Percentiles rank a stretch among this genome's conserved stretches.
Conservation (phyloP, 1,140 invertebrate genomes). For the Orius insidiosus region DNA sequence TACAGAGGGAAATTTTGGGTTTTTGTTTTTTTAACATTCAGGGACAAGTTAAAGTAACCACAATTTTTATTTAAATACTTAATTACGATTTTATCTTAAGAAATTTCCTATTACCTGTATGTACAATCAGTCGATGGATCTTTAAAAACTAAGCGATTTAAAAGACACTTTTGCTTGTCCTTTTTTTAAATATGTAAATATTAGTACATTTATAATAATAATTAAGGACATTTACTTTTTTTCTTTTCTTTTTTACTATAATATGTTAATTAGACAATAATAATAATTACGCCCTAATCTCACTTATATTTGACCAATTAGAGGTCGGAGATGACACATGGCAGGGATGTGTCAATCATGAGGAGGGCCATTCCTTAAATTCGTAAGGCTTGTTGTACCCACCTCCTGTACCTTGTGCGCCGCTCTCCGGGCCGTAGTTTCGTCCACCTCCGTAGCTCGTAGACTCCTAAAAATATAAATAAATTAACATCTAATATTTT, state of each 20-base stretch:
- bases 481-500: no score
- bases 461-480: conserved; percentile 26
- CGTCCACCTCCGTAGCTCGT: conserved; percentile 27
- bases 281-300: conserved; percentile 21
- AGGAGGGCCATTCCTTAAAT: conserved; percentile 40
- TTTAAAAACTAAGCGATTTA: conserved; percentile 21
- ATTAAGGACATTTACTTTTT: conserved; percentile 18
- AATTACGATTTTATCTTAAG: conserved; percentile 19
- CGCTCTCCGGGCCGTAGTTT: conserved; percentile 22
- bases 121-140: conserved; percentile 22
- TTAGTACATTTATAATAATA: conserved; percentile 18
- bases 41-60: conserved; percentile 23
- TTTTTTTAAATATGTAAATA: conserved; percentile 16
- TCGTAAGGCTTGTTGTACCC: conserved; percentile 40
- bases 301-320: conserved; percentile 18
- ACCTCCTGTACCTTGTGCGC: conserved; percentile 33
- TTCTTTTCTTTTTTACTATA: conserved; percentile 7
- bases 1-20: conserved; percentile 15
- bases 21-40: conserved; percentile 20
- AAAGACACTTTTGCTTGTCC: conserved; percentile 21
- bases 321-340: conserved; percentile 17
- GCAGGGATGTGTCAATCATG: conserved; percentile 29
- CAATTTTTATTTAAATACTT: conserved; percentile 20
- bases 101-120: conserved; percentile 24
- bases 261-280: conserved; percentile 16